Evolutionary conservation across 1,140 invertebrate species (phyloP), one percentile per base, ranked within the genome.

Genomic region (Ceratitis capitata): DNA sequence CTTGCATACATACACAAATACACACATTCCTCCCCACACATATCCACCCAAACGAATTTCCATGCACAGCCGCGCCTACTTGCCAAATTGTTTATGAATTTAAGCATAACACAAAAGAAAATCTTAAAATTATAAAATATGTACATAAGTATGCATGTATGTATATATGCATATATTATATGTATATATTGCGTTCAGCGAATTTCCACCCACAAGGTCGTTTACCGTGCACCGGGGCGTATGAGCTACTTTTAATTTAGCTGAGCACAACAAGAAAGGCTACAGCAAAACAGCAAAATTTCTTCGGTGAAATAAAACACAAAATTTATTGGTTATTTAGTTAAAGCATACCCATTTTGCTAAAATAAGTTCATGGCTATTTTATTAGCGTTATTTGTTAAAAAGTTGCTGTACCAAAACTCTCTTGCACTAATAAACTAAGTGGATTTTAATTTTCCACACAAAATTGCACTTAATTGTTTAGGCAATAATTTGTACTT

Each of bases 51-150:
- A n/a, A n/a, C 29, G 56, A 9, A 61, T 61, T 61, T n/a, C 23
- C 23, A 26, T 10, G 51, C 51, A 56, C 19, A 19, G 64, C 39
- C 39, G 69, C 69, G 69, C 69, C 69, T 45, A 78, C 69, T 78
- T 78, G n/a, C 19, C n/a, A 12, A 26, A 78, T 78, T 78, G 69
- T 78, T 78, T 78, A 78, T 78, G 23, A 78, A 45, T 78, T 78
- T 78, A 26, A 19, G 64, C 64, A 45, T 45, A 45, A 26, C 19
- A 78, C 69, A 78, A 78, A 78, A n/a, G n/a, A 42, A 78, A 78
- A 45, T 78, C 42, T 78, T 19, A 42, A 42, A 78, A 78, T 78
- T 78, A n/a, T n/a, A n/a, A n/a, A n/a, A n/a, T n/a, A n/a, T n/a
- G n/a, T n/a, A n/a, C n/a, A n/a, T n/a, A n/a, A n/a, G n/a, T n/a